phyloP scores from a whole-genome alignment of 92 coral and sea anemone genomes.

The Epizoanthus scotinus region DNA sequence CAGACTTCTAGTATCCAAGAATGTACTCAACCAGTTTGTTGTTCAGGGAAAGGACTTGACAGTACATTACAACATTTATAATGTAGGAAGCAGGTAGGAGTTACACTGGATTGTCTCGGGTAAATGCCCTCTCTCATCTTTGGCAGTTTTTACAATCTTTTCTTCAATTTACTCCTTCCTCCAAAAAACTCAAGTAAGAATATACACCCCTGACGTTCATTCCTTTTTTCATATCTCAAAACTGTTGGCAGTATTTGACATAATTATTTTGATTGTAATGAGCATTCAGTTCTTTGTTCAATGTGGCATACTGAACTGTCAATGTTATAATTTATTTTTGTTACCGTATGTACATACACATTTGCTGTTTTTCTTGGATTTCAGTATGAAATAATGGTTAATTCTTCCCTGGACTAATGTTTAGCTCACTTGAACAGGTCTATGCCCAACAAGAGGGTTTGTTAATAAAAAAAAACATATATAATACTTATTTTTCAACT shows the following conservation, averaged over 20 bases:
- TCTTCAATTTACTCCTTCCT: no score
- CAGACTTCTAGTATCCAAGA: conserved; percentile 87
- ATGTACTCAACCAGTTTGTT: conserved; percentile 88
- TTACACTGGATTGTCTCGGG: no score
- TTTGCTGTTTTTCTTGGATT: not conserved
- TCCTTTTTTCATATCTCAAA: no score
- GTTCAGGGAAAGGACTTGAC: conserved; percentile 96
- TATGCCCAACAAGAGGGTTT: no score
- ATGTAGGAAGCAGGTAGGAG: conserved; percentile 92
- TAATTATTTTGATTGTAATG: not conserved
- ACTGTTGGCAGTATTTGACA: no score
- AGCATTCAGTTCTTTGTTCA: not conserved
- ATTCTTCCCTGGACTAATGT: no score
- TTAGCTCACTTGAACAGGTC: not conserved
- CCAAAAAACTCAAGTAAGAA: no score
- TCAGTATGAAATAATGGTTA: no score
- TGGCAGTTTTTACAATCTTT: no score
- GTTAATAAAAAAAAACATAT: not conserved
- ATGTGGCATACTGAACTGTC: not conserved
- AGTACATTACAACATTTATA: conserved; percentile 83
- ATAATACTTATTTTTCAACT: no score
- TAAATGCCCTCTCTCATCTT: no score
- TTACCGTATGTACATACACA: not conserved
- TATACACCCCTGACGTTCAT: no score
- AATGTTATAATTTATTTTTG: not conserved